phyloP scores from a whole-genome alignment of 2,888 invertebrate genomes.

The Drosophila maculinotata region DNA sequence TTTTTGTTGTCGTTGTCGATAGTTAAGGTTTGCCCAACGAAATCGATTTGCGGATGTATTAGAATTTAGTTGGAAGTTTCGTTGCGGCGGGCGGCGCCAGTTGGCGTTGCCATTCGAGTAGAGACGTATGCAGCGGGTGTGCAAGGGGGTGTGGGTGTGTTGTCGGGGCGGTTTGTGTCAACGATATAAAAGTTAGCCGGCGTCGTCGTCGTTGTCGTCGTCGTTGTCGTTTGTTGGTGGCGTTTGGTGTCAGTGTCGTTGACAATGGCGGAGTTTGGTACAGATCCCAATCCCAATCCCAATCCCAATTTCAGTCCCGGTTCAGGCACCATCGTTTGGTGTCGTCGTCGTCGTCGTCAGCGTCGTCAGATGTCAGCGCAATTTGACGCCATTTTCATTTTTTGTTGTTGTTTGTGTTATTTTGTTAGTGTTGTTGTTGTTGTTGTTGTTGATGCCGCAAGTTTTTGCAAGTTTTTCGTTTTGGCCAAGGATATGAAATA shows the following conservation, averaged over 20 bases:
- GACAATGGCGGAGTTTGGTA: constrained; percentile 52
- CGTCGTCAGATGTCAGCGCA: constrained; percentile 83
- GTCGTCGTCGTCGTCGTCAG: constrained; percentile 50
- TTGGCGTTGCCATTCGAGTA: constrained; percentile 42
- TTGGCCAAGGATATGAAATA: constrained; percentile 63
- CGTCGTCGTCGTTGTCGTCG: constrained; percentile 3
- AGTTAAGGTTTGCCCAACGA: constrained; percentile 43
- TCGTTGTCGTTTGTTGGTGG: constrained; percentile 48
- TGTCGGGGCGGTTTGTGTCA: constrained; percentile 23
- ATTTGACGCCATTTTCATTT: constrained; percentile 83
- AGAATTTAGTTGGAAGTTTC: constrained; percentile 65
- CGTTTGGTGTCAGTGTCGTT: constrained; percentile 68
- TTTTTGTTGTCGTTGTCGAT: constrained; percentile 32
- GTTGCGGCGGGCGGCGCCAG: constrained; percentile 42
- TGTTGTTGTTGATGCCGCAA: constrained; percentile 53
- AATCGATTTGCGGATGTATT: constrained; percentile 77
- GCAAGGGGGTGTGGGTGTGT: background rate
- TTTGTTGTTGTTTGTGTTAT: constrained; percentile 35
- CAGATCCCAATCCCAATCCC: constrained; percentile 13
- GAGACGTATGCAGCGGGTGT: background rate
- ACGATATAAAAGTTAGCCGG: constrained; percentile 60
- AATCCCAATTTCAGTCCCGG: constrained; percentile 18
- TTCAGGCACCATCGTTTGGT: constrained; percentile 31
- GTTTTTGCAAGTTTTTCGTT: constrained; percentile 64
- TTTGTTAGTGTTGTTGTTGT: constrained; percentile 36